phyloP scores from a whole-genome alignment of 2,888 invertebrate genomes.

The Apotomis capreana region DNA sequence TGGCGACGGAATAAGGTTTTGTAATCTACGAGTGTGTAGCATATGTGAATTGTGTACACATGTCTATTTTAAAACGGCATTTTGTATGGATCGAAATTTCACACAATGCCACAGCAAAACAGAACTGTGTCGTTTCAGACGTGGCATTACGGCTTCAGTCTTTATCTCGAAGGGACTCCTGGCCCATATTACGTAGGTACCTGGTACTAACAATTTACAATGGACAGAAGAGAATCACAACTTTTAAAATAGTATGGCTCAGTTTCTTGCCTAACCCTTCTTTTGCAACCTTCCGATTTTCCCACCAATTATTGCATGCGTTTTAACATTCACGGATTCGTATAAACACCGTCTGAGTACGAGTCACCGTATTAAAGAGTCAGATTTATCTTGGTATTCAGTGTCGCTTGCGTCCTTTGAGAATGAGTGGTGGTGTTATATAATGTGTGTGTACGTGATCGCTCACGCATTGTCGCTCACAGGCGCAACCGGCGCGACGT shows the following conservation, averaged over 20 bases:
- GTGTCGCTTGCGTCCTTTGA: background rate
- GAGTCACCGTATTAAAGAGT: background rate
- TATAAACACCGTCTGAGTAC: constrained; percentile 24
- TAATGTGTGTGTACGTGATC: constrained; percentile 53
- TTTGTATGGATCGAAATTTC: no score
- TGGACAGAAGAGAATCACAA: background rate
- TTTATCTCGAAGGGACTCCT: no score
- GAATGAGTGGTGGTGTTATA: constrained; percentile 11
- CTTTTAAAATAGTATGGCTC: background rate
- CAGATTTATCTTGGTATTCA: background rate
- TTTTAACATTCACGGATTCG: constrained; percentile 14
- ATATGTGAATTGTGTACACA: no score
- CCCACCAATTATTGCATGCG: constrained; percentile 13
- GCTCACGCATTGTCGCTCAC: constrained; percentile 46
- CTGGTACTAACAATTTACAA: background rate
- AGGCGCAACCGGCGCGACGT: constrained; percentile 5
- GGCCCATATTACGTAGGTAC: background rate
- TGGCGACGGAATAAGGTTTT: no score
- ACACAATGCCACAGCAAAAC: no score
- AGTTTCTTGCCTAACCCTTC: background rate
- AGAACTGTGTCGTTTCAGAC: no score
- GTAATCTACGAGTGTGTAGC: no score
- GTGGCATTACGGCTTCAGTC: no score
- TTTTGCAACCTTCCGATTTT: constrained; percentile 7
- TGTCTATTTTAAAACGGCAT: no score